Percentiles rank a stretch among this genome's conserved stretches.
Evolutionary conservation across 2,888 invertebrate species (phyloP).

Genomic region (Alloplasta piceator): DNA sequence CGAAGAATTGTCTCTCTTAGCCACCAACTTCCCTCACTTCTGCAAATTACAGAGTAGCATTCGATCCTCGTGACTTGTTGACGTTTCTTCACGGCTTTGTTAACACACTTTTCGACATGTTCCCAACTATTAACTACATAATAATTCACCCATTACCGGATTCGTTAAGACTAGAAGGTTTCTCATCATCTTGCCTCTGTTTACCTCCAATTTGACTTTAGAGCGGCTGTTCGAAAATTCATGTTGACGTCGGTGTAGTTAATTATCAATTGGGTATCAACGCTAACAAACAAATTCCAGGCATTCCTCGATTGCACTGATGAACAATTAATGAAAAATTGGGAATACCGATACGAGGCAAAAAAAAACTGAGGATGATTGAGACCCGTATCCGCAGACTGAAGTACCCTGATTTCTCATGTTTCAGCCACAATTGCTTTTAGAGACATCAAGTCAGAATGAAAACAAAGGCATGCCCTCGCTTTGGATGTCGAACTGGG

Average conservation of each 20-base stretch:
- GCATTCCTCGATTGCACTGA: too few relatives aligned
- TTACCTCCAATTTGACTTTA: background rate
- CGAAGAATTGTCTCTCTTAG: slow-evolving; percentile 31
- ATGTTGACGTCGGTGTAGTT: slow-evolving; percentile 29
- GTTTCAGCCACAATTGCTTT: background rate
- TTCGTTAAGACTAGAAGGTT: too few relatives aligned
- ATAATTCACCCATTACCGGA: too few relatives aligned
- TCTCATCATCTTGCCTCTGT: too few relatives aligned
- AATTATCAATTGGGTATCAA: slow-evolving; percentile 1
- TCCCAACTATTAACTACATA: too few relatives aligned
- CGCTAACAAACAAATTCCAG: background rate
- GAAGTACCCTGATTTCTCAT: slow-evolving; percentile 20
- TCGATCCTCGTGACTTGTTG: background rate
- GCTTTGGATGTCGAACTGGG: background rate
- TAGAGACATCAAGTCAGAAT: background rate
- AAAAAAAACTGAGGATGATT: too few relatives aligned
- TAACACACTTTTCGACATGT: too few relatives aligned
- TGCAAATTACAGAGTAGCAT: slow-evolving; percentile 57
- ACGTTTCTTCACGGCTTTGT: too few relatives aligned
- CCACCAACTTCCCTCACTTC: slow-evolving; percentile 51
- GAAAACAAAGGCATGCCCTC: background rate
- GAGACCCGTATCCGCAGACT: background rate
- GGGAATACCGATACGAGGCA: too few relatives aligned
- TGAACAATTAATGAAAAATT: too few relatives aligned
- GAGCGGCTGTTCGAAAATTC: slow-evolving; percentile 10